phyloP scores from a whole-genome alignment of 2,113 vertebrate genomes.

The Podocnemis expansa region DNA sequence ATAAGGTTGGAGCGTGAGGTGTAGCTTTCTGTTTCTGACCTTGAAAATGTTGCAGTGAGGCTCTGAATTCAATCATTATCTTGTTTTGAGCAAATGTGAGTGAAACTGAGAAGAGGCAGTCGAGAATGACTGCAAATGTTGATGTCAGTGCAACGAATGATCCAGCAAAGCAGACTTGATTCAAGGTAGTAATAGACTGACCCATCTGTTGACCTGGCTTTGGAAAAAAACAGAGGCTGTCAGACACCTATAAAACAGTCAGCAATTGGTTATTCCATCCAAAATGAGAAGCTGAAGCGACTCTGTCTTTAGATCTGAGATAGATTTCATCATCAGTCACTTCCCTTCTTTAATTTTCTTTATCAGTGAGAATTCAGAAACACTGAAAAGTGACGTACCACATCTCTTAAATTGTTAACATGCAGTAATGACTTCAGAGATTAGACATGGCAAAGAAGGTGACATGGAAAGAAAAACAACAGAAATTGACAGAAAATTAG shows the following conservation, averaged over 20 bases:
- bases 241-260: background rate
- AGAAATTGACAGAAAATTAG: background rate
- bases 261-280: background rate
- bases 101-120: background rate
- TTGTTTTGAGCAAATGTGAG: background rate
- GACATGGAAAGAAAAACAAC: rapidly evolving
- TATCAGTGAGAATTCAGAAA: background rate
- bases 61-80: background rate
- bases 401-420: background rate
- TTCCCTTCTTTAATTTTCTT: conserved; percentile 1
- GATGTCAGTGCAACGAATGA: background rate
- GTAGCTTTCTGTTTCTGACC: background rate
- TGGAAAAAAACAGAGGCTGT: background rate
- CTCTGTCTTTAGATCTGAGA: background rate
- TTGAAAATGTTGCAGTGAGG: background rate
- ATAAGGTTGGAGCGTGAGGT: background rate
- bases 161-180: background rate
- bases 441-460: background rate
- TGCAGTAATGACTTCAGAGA: background rate
- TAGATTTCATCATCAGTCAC: background rate
- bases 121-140: background rate
- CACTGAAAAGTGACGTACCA: background rate
- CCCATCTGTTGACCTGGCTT: conserved; percentile 10
- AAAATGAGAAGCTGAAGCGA: conserved; percentile 2
- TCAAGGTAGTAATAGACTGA: conserved; percentile 26